Percentiles rank a stretch among this genome's conserved stretches.
Evolutionary conservation across 1,140 invertebrate genomes (phyloP).

Genomic region (Drosophila pandora): DNA sequence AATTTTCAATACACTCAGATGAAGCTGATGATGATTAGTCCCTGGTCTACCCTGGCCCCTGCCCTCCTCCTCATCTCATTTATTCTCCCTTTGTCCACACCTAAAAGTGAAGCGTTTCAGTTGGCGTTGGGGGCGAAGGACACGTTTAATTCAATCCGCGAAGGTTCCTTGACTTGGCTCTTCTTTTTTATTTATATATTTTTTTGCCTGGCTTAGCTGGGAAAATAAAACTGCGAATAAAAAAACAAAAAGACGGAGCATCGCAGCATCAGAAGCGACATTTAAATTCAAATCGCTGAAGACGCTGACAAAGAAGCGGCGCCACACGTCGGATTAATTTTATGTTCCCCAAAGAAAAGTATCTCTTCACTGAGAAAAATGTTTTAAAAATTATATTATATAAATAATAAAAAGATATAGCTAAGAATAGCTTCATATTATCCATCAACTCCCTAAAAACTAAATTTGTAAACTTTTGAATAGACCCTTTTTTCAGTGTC

Average conservation of each 20-base stretch:
- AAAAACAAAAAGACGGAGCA: slow-evolving; percentile 34
- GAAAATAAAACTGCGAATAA: slow-evolving; percentile 46
- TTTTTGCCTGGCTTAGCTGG: slow-evolving; percentile 52
- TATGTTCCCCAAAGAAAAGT: slow-evolving; percentile 62
- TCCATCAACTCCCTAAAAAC: not conserved
- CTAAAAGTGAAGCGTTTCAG: slow-evolving; percentile 23
- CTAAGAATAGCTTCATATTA: not conserved
- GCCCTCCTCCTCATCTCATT: not conserved
- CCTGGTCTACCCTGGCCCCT: not conserved
- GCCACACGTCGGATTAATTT: slow-evolving; percentile 82
- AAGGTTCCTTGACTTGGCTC: slow-evolving; percentile 64
- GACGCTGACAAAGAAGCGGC: slow-evolving; percentile 75
- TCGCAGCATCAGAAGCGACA: slow-evolving; percentile 36
- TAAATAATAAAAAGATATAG: not conserved
- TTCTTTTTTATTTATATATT: slow-evolving; percentile 34
- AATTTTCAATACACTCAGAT: slow-evolving; percentile 75
- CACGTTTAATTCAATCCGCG: slow-evolving; percentile 79
- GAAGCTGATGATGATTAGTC: slow-evolving; percentile 15
- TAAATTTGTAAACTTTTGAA: not conserved
- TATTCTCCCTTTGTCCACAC: slow-evolving; percentile 47
- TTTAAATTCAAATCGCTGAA: slow-evolving; percentile 81
- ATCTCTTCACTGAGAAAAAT: slow-evolving; percentile 1
- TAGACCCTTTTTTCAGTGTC: not conserved
- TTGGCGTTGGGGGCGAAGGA: slow-evolving; percentile 47
- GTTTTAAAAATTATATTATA: not conserved